A percentile compares a stretch with the other conserved stretches of the same genome.
These are phyloP conservation scores for Melipona quadrifasciata DNA, from an alignment of 1,140 invertebrate genomes.

Conservation along the genomic window DNA sequence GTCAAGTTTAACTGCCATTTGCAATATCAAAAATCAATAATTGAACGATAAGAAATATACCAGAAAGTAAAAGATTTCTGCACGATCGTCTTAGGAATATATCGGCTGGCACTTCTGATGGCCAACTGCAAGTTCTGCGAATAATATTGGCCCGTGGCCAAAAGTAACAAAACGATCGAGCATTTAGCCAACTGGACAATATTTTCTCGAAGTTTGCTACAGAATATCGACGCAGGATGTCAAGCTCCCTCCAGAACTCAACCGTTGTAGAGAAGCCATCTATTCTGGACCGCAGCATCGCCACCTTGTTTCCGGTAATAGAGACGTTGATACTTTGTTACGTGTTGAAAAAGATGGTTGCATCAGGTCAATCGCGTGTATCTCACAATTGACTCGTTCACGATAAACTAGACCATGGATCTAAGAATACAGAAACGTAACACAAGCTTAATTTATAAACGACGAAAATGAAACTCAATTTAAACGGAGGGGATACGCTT, in stretches of 20 bases:
- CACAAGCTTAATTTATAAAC: not conserved
- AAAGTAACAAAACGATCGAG: not conserved
- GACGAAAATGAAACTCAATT: not conserved
- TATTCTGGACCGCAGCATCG: constrained; percentile 13
- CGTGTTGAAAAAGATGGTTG: not conserved
- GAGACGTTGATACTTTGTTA: constrained; percentile 19
- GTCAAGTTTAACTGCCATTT: not conserved
- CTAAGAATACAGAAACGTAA: not conserved
- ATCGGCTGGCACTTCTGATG: too few relatives aligned
- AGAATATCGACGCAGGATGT: constrained; percentile 11
- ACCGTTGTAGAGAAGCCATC: not conserved
- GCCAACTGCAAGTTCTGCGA: constrained; percentile 7
- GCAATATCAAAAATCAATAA: not conserved
- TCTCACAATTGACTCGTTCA: not conserved
- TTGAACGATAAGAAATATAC: not conserved
- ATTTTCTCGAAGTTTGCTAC: constrained; percentile 1
- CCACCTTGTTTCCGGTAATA: constrained; percentile 52
- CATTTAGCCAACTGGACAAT: not conserved
- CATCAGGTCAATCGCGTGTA: not conserved
- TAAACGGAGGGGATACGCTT: not conserved
- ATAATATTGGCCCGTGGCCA: constrained; percentile 36
- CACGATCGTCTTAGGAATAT: not conserved
- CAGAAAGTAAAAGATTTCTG: not conserved
- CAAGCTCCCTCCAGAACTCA: not conserved
- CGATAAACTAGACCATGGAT: not conserved